A percentile compares a stretch with the other conserved stretches of the same genome.
phyloP scores from a whole-genome alignment of 2,113 vertebrate species.

The Pseudorhombus dupliciocellatus region DNA sequence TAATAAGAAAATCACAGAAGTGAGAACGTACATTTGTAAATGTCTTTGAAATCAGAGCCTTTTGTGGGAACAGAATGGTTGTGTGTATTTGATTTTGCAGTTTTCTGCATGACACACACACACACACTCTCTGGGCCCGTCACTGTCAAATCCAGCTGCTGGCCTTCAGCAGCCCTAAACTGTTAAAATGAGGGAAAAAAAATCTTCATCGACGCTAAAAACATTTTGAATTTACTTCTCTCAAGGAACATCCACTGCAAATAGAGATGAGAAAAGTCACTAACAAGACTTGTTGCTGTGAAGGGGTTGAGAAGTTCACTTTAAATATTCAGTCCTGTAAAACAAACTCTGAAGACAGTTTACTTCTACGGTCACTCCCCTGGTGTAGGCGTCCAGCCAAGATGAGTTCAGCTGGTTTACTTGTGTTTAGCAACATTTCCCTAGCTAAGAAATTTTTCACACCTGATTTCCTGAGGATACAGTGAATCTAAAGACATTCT shows the following conservation, averaged over 20 bases:
- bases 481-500: no score
- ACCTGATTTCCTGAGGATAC: no score
- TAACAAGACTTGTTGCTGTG: background rate
- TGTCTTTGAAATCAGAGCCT: background rate
- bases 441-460: no score
- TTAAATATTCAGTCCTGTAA: background rate
- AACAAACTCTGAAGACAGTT: background rate
- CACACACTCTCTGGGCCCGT: background rate
- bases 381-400: background rate
- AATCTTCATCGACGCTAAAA: background rate
- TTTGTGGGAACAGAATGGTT: background rate
- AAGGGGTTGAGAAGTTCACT: background rate
- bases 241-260: background rate
- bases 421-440: no score
- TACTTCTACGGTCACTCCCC: background rate
- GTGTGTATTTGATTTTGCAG: no score
- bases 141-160: conserved; percentile 19
- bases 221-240: background rate
- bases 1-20: background rate
- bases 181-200: conserved; percentile 6
- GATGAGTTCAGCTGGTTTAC: background rate
- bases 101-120: background rate
- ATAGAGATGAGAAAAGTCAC: no score
- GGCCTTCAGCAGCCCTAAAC: background rate
- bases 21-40: background rate